phyloP scores from a whole-genome alignment of 2,113 vertebrate genomes.

The Phrynocephalus versicolor region DNA sequence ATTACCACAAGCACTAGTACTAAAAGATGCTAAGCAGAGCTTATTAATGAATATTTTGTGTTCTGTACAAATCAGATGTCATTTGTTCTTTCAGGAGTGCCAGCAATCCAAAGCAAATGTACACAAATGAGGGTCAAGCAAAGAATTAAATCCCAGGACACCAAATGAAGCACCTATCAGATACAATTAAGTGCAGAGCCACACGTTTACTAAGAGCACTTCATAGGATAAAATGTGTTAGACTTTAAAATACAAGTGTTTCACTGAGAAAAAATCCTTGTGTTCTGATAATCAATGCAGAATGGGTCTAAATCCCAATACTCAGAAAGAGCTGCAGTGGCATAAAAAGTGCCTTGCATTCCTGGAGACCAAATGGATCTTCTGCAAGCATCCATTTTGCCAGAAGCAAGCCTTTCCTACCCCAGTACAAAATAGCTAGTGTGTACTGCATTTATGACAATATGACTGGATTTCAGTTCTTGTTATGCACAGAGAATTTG shows the following conservation, averaged over 20 bases:
- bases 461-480: background rate
- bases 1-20: background rate
- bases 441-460: no score
- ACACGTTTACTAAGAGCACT: no score
- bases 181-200: no score
- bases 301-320: background rate
- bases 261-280: rapidly evolving
- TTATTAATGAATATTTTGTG: no score
- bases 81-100: no score
- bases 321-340: background rate
- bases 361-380: background rate
- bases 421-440: no score
- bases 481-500: background rate
- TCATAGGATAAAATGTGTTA: conserved; percentile 31
- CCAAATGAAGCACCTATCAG: no score
- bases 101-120: no score
- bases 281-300: background rate
- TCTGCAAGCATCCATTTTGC: background rate
- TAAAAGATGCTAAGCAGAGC: no score
- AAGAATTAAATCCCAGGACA: no score
- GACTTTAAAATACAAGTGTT: conserved; percentile 29
- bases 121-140: no score
- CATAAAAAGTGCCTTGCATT: background rate
- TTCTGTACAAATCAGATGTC: no score
- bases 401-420: background rate